Evolutionary conservation across 2,797 vertebrate species (phyloP), one percentile per base, ranked within the genome.

Genomic region (Amblyopsis hoosieri): DNA sequence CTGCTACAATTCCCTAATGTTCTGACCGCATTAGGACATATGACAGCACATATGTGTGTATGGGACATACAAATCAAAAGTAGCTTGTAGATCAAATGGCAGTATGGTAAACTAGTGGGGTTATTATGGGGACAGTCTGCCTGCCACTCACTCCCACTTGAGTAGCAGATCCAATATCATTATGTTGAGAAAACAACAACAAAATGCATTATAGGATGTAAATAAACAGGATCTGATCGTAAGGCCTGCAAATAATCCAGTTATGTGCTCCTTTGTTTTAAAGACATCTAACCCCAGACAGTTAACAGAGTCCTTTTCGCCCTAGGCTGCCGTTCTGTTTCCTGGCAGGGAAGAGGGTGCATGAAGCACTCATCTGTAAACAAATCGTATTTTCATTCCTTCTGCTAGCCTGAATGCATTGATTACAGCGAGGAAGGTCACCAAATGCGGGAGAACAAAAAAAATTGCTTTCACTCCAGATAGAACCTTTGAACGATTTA

Each of bases 271-370:
- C 60, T 84, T 87, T 83, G 81, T 83, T 87, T 85, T 62, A 67
- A 50, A 66, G 75, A 76, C 62, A 82, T 79, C 68, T 83, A 72
- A 83, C 64, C 75, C 85, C 82, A 75, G 72, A 83, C 74, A 81
- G 67, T 79, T 83, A 79, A 78, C 73, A 62, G 75, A 85, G 64
- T 67, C 76, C 48, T 62, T 57, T 53, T 68, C 70, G 75, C 85
- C 84, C 57, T 53, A 14, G 82, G 86, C 85, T 78, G 46, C 54
- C 10, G 59, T 66, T 74, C 75, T 69, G 74, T 79, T 82, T 74
- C 74, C 69, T 79, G 80, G 78, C 75, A 83, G 82, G 82, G 76
- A 67, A 67, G 81, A 67, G 60, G 49, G 2, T 31, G 37, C 7
- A 51, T 8, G 45, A 52, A 70, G 72, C 70, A 77, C 72, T 81